phyloP scores from a whole-genome alignment of 2,797 vertebrate genomes.

The Salarias fasciatus region DNA sequence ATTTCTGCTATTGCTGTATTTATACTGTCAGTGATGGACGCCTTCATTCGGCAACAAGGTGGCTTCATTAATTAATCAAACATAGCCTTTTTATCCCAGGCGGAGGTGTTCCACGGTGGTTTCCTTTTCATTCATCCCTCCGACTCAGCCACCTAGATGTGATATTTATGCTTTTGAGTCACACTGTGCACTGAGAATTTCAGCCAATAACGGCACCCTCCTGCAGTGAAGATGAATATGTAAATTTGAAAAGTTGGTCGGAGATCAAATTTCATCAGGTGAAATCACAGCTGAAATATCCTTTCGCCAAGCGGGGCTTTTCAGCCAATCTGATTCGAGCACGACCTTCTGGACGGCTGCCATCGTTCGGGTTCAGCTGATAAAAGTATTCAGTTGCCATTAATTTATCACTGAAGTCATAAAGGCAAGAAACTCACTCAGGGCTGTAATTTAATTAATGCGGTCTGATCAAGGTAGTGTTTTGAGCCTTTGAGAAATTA shows the following conservation, averaged over 20 bases:
- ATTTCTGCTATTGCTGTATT: conserved; percentile 40
- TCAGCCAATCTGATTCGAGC: conserved; percentile 61
- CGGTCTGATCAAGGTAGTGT: conserved; percentile 37
- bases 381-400: conserved; percentile 50
- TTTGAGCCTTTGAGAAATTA: conserved; percentile 37
- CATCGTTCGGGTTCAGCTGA: conserved; percentile 54
- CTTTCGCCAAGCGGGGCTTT: conserved; percentile 57
- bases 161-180: conserved; percentile 75
- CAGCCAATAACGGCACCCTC: conserved; percentile 73
- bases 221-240: conserved; percentile 79
- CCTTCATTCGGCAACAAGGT: conserved; percentile 46
- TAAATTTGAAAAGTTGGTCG: conserved; percentile 76
- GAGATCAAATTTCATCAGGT: conserved; percentile 76
- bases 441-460: conserved; percentile 61
- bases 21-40: conserved; percentile 30
- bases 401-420: conserved; percentile 49
- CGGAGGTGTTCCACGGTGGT: conserved; percentile 54
- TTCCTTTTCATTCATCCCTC: conserved; percentile 58
- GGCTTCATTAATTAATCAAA: conserved; percentile 73
- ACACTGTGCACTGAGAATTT: conserved; percentile 65
- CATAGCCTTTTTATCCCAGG: conserved; percentile 62
- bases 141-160: conserved; percentile 55
- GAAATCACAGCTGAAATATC: conserved; percentile 67
- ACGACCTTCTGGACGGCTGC: conserved; percentile 62
- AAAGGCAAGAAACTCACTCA: conserved; percentile 41